Conservation (phyloP, 2,797 vertebrate genomes). For the Sandelia bainsii region DNA sequence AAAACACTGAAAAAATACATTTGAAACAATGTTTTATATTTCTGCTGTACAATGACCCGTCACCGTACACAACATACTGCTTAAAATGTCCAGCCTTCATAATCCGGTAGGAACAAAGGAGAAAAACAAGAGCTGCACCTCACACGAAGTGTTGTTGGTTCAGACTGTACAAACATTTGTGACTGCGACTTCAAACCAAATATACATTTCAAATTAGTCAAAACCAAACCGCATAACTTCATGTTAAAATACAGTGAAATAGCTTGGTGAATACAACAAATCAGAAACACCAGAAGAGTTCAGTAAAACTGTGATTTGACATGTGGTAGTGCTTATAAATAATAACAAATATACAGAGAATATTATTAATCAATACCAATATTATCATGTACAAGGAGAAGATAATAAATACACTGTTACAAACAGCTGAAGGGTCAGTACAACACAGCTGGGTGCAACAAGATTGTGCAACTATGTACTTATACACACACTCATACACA, state of each 20-base stretch:
- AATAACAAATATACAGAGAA: conserved; percentile 93
- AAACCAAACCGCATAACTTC: conserved; percentile 53
- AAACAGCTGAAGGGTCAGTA: conserved; percentile 90
- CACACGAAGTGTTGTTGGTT: conserved; percentile 76
- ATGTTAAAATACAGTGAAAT: conserved; percentile 56
- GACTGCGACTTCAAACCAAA: conserved; percentile 61
- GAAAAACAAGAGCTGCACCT: conserved; percentile 72
- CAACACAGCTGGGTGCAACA: conserved; percentile 85
- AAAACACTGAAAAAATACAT: conserved; percentile 89
- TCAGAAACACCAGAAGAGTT: conserved; percentile 84
- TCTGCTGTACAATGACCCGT: conserved; percentile 89
- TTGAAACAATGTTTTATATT: conserved; percentile 88
- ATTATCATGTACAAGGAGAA: conserved; percentile 87
- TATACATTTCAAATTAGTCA: conserved; percentile 31
- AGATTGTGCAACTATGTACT: conserved; percentile 76
- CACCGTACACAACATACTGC: conserved; percentile 86
- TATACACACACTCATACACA: conserved; percentile 28
- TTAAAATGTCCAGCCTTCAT: conserved; percentile 78
- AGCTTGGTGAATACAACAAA: conserved; percentile 83
- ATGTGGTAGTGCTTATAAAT: conserved; percentile 93
- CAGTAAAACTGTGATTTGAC: conserved; percentile 74
- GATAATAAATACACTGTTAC: conserved; percentile 96
- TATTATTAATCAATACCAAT: conserved; percentile 86
- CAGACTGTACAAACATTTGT: conserved; percentile 82
- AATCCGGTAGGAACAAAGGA: conserved; percentile 37